A percentile compares a stretch with the other conserved stretches of the same genome.
These are phyloP conservation scores for Psittacula cyanocephala DNA, from an alignment of 2,113 vertebrate species.

Conservation along the genomic window DNA sequence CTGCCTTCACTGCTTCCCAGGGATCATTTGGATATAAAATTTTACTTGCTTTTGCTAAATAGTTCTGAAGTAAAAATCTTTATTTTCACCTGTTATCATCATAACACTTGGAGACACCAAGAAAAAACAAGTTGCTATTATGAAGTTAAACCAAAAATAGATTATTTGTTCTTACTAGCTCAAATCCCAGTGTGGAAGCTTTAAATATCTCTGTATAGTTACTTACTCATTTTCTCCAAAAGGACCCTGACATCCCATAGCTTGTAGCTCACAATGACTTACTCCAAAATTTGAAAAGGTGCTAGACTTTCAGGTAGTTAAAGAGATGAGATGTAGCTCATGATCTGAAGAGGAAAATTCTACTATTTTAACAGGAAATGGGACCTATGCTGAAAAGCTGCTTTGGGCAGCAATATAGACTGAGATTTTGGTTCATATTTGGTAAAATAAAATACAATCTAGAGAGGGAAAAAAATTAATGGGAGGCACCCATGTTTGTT, in stretches of 20 bases:
- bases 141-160: not conserved
- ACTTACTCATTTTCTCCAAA: not conserved
- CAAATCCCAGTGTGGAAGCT: not conserved
- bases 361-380: not conserved
- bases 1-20: not conserved
- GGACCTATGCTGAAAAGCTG: not conserved
- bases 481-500: not conserved
- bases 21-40: not conserved
- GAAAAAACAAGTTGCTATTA: not conserved
- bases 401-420: not conserved
- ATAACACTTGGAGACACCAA: not conserved
- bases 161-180: not conserved
- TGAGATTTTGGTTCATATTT: not conserved
- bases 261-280: not conserved
- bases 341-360: not conserved
- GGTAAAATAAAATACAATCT: not conserved
- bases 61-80: not conserved
- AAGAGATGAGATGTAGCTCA: not conserved
- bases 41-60: not conserved
- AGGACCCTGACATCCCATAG: not conserved
- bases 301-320: not conserved
- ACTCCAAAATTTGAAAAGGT: not conserved
- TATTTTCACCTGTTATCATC: not conserved
- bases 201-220: not conserved
- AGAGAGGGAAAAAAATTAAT: rapidly evolving